Evolutionary conservation across 2,888 invertebrate species (phyloP).

Genomic region (Lasioglossum vierecki): DNA sequence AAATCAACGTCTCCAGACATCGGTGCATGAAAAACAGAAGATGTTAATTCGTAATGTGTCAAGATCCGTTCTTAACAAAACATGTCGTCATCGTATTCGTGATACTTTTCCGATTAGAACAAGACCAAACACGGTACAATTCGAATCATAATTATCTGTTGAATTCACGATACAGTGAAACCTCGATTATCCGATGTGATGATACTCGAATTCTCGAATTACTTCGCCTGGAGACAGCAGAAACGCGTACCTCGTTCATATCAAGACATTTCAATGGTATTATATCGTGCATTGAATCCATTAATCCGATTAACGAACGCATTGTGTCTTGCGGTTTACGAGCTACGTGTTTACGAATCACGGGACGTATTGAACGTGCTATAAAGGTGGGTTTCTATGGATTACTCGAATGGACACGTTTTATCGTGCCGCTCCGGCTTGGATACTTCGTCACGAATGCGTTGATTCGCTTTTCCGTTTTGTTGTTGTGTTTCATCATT

Average conservation of each 20-base stretch:
- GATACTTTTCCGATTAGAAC: not conserved
- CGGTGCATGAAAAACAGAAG: not conserved
- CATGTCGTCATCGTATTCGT: not conserved
- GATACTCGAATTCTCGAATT: not conserved
- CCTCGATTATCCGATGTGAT: not conserved
- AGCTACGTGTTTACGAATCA: slow-evolving; percentile 47
- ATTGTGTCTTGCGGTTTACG: slow-evolving; percentile 55
- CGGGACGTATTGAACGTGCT: slow-evolving; percentile 21
- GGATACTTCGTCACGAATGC: not conserved
- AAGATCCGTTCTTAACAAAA: too few relatives aligned
- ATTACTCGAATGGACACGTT: slow-evolving; percentile 16
- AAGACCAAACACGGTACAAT: not conserved
- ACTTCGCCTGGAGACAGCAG: slow-evolving; percentile 19
- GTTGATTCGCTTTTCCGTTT: slow-evolving; percentile 11
- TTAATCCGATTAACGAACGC: slow-evolving; percentile 58
- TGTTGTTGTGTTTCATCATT: not conserved
- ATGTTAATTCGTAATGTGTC: too few relatives aligned
- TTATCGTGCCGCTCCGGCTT: not conserved
- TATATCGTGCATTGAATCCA: slow-evolving; percentile 50
- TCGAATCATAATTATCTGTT: not conserved
- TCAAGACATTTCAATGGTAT: slow-evolving; percentile 52
- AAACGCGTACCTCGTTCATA: slow-evolving; percentile 41
- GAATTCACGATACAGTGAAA: not conserved
- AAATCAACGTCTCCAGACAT: not conserved
- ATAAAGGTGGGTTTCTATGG: not conserved